Evolutionary conservation across 2,888 invertebrate genomes (phyloP).

Genomic region (Rhingia rostrata): DNA sequence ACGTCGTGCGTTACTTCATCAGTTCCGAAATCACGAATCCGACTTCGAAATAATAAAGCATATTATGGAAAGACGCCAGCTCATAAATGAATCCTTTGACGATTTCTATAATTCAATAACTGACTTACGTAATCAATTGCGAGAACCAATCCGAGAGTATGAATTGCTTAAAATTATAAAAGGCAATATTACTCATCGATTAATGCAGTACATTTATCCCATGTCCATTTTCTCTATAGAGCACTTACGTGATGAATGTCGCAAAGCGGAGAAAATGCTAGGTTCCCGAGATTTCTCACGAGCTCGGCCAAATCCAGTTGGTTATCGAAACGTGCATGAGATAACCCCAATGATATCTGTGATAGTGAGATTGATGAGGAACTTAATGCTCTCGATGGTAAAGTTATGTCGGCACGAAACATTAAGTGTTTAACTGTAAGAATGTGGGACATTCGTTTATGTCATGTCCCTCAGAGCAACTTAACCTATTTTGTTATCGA

Average conservation of each 20-base stretch:
- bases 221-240: conserved; percentile 25
- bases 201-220: conserved; percentile 17
- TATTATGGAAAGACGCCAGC: conserved; percentile 30
- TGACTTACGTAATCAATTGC: conserved; percentile 2
- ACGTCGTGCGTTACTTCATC: conserved; percentile 7
- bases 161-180: conserved; percentile 18
- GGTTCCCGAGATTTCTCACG: background rate
- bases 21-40: conserved; percentile 9
- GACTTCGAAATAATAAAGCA: conserved; percentile 35
- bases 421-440: background rate
- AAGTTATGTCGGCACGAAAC: background rate
- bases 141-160: conserved; percentile 3
- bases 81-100: conserved; percentile 20
- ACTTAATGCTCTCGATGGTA: background rate
- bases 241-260: conserved; percentile 23
- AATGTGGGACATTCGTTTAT: background rate
- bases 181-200: background rate
- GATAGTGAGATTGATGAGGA: background rate
- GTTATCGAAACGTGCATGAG: background rate
- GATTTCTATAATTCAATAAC: conserved; percentile 14
- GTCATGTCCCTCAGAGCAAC: background rate
- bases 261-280: conserved; percentile 17
- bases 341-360: background rate
- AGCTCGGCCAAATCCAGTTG: background rate
- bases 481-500: conserved; percentile 8